Percentiles rank a stretch among this genome's conserved stretches.
Evolutionary conservation across 1,140 invertebrate species (phyloP).

Genomic region (Mycetomoellerius zeteki): DNA sequence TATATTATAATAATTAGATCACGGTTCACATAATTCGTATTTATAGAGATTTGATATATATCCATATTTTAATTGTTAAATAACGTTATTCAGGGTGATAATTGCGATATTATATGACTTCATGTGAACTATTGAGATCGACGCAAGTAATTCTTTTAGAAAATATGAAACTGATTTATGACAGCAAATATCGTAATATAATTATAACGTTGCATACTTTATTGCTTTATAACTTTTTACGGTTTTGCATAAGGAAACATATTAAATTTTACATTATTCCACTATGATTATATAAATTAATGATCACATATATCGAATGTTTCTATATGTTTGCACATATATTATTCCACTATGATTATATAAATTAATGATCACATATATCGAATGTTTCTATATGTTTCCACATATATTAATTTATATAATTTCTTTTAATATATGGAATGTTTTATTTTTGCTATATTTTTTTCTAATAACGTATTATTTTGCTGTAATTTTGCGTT

Average conservation of each 20-base stretch:
- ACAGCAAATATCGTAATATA: not conserved
- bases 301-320: not conserved
- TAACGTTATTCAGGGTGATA: not conserved
- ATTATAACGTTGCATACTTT: conserved; percentile 7
- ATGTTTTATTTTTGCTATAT: not conserved
- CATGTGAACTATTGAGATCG: not conserved
- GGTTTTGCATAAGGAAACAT: not conserved
- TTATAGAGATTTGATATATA: not conserved
- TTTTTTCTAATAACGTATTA: not conserved
- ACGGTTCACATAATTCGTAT: not conserved
- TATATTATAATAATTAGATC: not conserved
- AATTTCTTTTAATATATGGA: not conserved
- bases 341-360: not conserved
- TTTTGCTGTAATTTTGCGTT: not conserved
- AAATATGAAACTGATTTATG: conserved; percentile 23
- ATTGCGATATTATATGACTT: not conserved
- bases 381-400: not conserved
- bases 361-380: not conserved
- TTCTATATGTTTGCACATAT: not conserved
- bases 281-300: not conserved
- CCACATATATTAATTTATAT: not conserved
- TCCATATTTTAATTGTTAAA: conserved; percentile 1
- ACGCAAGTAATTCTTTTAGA: conserved; percentile 1
- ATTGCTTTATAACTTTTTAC: not conserved
- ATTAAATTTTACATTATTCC: not conserved